phyloP scores from a whole-genome alignment of 2,113 vertebrate species.

The Centropus unirufus region DNA sequence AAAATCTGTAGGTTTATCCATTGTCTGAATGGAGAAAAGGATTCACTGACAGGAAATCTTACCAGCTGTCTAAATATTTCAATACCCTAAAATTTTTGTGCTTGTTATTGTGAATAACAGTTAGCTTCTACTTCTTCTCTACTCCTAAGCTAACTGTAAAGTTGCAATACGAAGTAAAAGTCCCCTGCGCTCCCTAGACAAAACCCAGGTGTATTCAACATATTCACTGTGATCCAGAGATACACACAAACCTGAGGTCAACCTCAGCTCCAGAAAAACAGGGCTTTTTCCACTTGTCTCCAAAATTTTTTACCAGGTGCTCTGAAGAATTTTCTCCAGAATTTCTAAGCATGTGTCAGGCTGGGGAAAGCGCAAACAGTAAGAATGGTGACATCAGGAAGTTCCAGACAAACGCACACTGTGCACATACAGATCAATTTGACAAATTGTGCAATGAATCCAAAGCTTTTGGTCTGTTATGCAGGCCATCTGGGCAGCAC shows the following conservation, averaged over 20 bases:
- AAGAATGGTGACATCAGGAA: conserved; percentile 48
- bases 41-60: neutral
- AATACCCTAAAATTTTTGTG: neutral
- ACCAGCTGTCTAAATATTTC: neutral
- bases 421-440: conserved; percentile 44
- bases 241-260: neutral
- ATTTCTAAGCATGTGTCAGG: conserved; percentile 49
- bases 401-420: conserved; percentile 46
- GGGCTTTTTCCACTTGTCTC: neutral
- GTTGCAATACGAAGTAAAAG: neutral
- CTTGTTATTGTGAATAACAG: neutral
- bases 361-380: neutral
- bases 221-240: neutral
- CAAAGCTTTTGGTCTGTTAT: conserved; percentile 61
- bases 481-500: conserved; percentile 69
- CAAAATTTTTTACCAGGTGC: conserved; percentile 11
- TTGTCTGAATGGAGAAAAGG: neutral
- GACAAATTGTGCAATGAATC: conserved; percentile 44
- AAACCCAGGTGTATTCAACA: neutral
- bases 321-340: conserved; percentile 13
- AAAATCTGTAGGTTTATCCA: neutral
- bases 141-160: neutral
- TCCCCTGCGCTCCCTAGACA: neutral
- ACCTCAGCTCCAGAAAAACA: neutral
- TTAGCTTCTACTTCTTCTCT: neutral